These are phyloP conservation scores for Lasioglossum lativentre DNA, from an alignment of 2,888 invertebrate genomes.

Conservation along the genomic window DNA sequence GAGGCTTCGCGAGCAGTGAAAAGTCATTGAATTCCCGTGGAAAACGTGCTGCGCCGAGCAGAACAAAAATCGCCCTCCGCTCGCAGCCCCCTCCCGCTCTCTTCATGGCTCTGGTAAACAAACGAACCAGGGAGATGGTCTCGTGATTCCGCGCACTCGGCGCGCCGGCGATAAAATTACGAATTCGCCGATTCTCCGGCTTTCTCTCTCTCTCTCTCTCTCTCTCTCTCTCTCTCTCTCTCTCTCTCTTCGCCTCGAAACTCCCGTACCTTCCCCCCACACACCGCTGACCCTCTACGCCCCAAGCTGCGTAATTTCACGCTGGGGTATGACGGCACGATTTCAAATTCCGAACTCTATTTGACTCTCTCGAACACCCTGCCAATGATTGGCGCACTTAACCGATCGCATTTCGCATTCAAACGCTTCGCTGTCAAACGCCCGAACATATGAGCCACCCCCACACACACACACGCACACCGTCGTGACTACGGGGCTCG, in stretches of 20 bases:
- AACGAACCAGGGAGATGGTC: slow-evolving; percentile 22
- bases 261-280: not conserved
- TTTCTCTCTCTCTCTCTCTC: not conserved
- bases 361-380: slow-evolving; percentile 55
- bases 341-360: slow-evolving; percentile 61
- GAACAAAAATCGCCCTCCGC: slow-evolving; percentile 24
- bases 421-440: slow-evolving; percentile 69
- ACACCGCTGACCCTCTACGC: not conserved
- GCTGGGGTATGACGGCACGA: slow-evolving; percentile 40
- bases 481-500: not conserved
- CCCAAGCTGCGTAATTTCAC: slow-evolving; percentile 48
- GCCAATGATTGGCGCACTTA: slow-evolving; percentile 69
- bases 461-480: not conserved
- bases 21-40: slow-evolving; percentile 24
- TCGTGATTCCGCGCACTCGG: slow-evolving; percentile 16
- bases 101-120: slow-evolving; percentile 22
- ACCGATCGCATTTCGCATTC: slow-evolving; percentile 71
- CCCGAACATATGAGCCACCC: slow-evolving; percentile 52
- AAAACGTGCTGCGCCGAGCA: not conserved
- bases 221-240: not conserved
- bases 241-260: not conserved
- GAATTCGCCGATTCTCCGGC: slow-evolving; percentile 4
- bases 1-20: not conserved
- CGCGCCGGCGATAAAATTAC: slow-evolving; percentile 41
- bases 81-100: not conserved